These are phyloP conservation scores for Pseudopipra pipra DNA, from an alignment of 2,113 vertebrate genomes.

Conservation along the genomic window DNA sequence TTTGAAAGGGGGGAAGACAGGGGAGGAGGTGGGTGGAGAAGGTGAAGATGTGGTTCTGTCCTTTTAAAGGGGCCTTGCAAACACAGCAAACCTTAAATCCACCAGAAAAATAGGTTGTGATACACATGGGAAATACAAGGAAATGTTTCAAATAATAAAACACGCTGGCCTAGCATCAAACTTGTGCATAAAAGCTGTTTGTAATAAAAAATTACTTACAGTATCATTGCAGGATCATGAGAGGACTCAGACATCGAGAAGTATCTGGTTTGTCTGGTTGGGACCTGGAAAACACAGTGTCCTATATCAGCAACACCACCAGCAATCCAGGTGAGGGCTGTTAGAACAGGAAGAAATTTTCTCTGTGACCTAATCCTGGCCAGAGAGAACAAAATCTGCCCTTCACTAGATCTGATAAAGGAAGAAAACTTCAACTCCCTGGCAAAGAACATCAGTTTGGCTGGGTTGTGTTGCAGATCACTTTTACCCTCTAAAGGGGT, in stretches of 20 bases:
- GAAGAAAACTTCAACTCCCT: not conserved
- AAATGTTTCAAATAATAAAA: constrained; percentile 8
- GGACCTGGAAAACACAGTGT: constrained; percentile 13
- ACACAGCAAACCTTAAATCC: not conserved
- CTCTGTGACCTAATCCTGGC: not conserved
- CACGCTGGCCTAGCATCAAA: not conserved
- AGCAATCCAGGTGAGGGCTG: not conserved
- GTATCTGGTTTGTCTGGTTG: not conserved
- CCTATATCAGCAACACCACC: not conserved
- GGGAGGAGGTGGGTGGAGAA: not conserved
- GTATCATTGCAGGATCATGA: not conserved
- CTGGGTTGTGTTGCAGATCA: not conserved
- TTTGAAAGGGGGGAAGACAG: constrained; percentile 2
- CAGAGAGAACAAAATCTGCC: not conserved
- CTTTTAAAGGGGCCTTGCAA: not conserved
- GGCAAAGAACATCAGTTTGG: not conserved
- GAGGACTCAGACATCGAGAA: not conserved
- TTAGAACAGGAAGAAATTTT: not conserved
- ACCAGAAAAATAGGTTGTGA: not conserved
- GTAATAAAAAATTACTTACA: not conserved
- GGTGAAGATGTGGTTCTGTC: not conserved
- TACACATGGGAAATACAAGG: not conserved
- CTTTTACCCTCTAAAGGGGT: constrained; percentile 1
- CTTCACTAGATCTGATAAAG: not conserved
- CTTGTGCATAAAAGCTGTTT: not conserved